Base-by-base conservation (phyloP, 2,113 vertebrate genomes). In the Seriola rivoliana region DNA sequence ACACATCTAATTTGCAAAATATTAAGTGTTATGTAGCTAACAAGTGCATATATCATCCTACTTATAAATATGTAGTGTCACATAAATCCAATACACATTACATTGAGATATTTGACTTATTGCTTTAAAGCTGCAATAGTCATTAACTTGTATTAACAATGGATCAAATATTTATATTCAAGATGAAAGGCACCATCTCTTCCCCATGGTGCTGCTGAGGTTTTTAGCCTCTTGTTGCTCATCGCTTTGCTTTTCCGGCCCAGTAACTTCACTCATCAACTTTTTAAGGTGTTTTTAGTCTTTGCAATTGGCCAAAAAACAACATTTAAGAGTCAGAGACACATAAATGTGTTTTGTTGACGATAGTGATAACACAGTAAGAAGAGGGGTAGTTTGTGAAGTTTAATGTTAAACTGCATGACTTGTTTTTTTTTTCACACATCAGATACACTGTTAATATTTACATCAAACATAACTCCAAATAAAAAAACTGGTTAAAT, bases 351-450 rank as follows among this genome's bases (percentile, higher is more conserved):
- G 40, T 42, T 50, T 6, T 50, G 17, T 50, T 50, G 50, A n/a
- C 19, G n/a, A 9, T 3, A 21, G 54, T 54, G 52, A 8, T 50
- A 5, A 54, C n/a, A 57, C 10, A 55, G 4, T 23, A 23, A 71
- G 7, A 79, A 44, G 48, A 78, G 32, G 67, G 80, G 72, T 86
- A 92, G 75, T 92, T 93, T 91, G 94, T 94, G 94, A 95, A 88
- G 89, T 95, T 95, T 95, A 95, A 94, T 95, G 90, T 92, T 94
- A 92, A 95, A 93, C 90, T 94, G 88, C 89, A 94, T 90, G 75
- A 92, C 78, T 88, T 89, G 52, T 68, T 72, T 74, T 82, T 85
- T 80, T 75, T 78, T 84, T 34, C 92, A 94, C 89, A 93, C 93
- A 92, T 93, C 86, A 87, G 86, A 88, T 93, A 94, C 82, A 92